Base-by-base conservation (phyloP, 2,797 vertebrate species). In the Protosalanx chinensis region DNA sequence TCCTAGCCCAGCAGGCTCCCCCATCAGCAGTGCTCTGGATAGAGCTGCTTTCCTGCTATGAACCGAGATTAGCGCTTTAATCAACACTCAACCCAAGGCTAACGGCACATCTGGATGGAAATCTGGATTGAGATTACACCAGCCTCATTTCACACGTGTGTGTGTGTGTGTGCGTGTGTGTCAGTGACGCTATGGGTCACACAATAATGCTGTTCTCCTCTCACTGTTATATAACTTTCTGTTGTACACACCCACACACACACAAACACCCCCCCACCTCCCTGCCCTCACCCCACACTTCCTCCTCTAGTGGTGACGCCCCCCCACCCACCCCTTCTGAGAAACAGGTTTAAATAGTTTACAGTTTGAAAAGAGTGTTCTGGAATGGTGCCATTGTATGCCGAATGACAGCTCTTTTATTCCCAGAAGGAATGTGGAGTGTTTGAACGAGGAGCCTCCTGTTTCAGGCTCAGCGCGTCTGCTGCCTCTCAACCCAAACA, bases 21-120 rank as follows among this genome's bases (percentile, higher is more conserved):
- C 51, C 6, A 7, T 56, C 51, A 3, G 15, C 15, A n/a, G 51
- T 10, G 6, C 4, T 49, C 4, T 6, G 15, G 3, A 1, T 3
- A 5, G 51, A 56, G 51, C n/a, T n/a, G 15, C 5, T 56, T 56
- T n/a, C 51, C 51, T 16, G 51, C 51, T 56, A 56, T 56, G 15
- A 56, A 56, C 51, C 81, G 79, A 88, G 90, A 89, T 91, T 90
- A 91, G 82, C 80, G 72, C 81, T 92, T 88, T 93, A 91, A 93
- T 93, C 93, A 92, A 92, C 91, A 90, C 74, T 79, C 84, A 85
- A 84, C 79, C 77, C 76, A 76, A 81, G 81, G 85, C 86, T 91
- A 86, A 84, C 77, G 64, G 80, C 81, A 91, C 92, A 93, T 92
- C 90, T 92, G 91, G 85, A 79, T 41, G 83, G 64, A 88, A 88